These are phyloP conservation scores for Leptoteleia sp. DNA, from an alignment of 1,140 invertebrate genomes.

Conservation along the genomic window DNA sequence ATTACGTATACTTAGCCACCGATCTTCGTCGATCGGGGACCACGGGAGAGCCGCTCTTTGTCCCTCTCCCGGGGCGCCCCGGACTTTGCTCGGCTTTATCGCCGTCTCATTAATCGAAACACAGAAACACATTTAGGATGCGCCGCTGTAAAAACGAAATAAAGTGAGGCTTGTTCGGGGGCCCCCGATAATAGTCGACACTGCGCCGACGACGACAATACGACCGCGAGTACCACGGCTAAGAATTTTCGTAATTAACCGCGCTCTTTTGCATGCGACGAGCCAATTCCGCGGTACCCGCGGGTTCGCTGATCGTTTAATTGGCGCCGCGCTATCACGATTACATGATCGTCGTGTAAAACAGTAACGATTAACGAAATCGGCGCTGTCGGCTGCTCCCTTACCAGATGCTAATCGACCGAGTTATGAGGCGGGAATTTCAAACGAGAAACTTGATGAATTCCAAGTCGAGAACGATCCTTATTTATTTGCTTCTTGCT, in stretches of 20 bases:
- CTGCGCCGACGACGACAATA: constrained; percentile 38
- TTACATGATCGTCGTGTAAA: constrained; percentile 63
- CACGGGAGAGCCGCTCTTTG: constrained; percentile 42
- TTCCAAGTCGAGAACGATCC: too few relatives aligned
- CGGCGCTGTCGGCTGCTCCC: constrained; percentile 30
- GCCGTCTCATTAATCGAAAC: constrained; percentile 71
- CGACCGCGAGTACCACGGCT: constrained; percentile 19
- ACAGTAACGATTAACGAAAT: constrained; percentile 55
- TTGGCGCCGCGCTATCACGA: constrained; percentile 53
- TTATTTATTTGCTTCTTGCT: too few relatives aligned
- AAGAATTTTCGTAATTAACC: constrained; percentile 66
- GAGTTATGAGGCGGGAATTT: constrained; percentile 18
- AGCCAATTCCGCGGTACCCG: constrained; percentile 52
- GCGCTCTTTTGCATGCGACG: constrained; percentile 59
- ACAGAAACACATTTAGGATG: constrained; percentile 69
- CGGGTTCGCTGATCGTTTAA: constrained; percentile 63
- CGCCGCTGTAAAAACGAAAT: constrained; percentile 68
- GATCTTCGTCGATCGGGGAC: constrained; percentile 31
- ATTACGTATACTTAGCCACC: constrained; percentile 66
- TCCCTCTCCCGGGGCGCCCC: constrained; percentile 28
- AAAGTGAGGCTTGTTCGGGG: constrained; percentile 58
- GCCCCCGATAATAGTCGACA: constrained; percentile 56
- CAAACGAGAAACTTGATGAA: neutral
- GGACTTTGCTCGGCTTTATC: constrained; percentile 63
- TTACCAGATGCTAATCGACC: constrained; percentile 42